Percentiles rank a stretch among this genome's conserved stretches.
Evolutionary conservation across 2,888 invertebrate genomes (phyloP).

Genomic region (Troides helena): DNA sequence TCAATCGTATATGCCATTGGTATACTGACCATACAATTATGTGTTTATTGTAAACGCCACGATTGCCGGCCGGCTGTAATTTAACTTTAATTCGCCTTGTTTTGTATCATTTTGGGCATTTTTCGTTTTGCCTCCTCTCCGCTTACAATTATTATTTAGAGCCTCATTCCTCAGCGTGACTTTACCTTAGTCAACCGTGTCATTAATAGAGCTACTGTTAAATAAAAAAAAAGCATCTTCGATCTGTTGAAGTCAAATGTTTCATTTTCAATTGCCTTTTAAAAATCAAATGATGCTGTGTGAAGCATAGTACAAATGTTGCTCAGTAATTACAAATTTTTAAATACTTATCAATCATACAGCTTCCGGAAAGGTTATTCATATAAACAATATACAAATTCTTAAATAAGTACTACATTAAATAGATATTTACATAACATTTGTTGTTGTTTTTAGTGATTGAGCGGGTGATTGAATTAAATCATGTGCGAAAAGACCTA

Average conservation of each 20-base stretch:
- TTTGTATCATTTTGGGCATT: slow-evolving; percentile 77
- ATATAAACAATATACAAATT: too few species aligned
- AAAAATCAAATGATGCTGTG: too few species aligned
- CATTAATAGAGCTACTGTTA: neutral
- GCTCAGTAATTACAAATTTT: too few species aligned
- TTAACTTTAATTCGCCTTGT: slow-evolving; percentile 78
- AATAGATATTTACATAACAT: too few species aligned
- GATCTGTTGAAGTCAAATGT: neutral
- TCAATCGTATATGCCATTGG: slow-evolving; percentile 73
- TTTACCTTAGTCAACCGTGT: slow-evolving; percentile 4
- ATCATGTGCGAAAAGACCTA: neutral
- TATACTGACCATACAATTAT: slow-evolving; percentile 78
- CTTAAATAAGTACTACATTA: too few species aligned
- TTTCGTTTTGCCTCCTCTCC: slow-evolving; percentile 63
- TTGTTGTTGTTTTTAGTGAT: too few species aligned
- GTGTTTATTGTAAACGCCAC: slow-evolving; percentile 81
- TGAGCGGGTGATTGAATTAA: too few species aligned
- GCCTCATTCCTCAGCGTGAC: slow-evolving; percentile 31
- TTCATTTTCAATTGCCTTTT: neutral
- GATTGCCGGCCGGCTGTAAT: slow-evolving; percentile 77
- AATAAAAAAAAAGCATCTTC: neutral
- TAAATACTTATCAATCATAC: too few species aligned
- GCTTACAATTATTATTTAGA: slow-evolving; percentile 53
- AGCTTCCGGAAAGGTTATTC: too few species aligned
- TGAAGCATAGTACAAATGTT: too few species aligned